phyloP scores from a whole-genome alignment of 2,888 invertebrate genomes.

The Apotomis betuletana region DNA sequence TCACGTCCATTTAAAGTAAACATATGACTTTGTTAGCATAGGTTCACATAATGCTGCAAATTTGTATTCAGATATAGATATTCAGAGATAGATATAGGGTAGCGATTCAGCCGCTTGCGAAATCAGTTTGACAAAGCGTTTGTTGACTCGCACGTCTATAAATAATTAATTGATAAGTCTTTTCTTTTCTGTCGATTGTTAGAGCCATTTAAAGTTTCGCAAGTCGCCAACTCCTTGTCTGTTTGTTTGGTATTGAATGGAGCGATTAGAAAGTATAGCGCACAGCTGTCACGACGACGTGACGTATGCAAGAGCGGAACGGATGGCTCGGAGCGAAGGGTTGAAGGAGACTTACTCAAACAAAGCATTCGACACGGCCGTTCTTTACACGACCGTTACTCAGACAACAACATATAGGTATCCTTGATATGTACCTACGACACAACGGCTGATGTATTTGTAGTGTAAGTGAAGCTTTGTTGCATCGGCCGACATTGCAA shows the following conservation, averaged over 20 bases:
- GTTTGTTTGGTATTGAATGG: slow-evolving; percentile 75
- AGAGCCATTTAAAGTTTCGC: slow-evolving; percentile 71
- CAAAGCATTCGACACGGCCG: slow-evolving; percentile 75
- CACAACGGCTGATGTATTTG: slow-evolving; percentile 41
- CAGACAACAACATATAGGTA: slow-evolving; percentile 51
- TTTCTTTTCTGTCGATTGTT: slow-evolving; percentile 71
- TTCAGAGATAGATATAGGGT: too few relatives aligned
- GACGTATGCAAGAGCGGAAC: slow-evolving; percentile 79
- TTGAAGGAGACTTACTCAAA: slow-evolving; percentile 75
- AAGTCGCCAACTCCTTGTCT: slow-evolving; percentile 69
- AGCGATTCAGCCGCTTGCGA: slow-evolving; percentile 48
- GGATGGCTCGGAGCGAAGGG: slow-evolving; percentile 75
- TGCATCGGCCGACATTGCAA: slow-evolving; percentile 24
- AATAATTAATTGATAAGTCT: slow-evolving; percentile 73
- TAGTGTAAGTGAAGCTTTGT: slow-evolving; percentile 35
- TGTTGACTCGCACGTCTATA: slow-evolving; percentile 61
- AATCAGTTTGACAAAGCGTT: slow-evolving; percentile 58
- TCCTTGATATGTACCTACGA: slow-evolving; percentile 47
- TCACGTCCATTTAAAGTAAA: slow-evolving; percentile 53
- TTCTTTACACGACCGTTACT: slow-evolving; percentile 65
- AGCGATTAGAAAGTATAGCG: slow-evolving; percentile 79
- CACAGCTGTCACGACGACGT: slow-evolving; percentile 80
- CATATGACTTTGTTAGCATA: slow-evolving; percentile 58
- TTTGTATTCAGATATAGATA: slow-evolving; percentile 24
- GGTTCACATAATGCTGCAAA: slow-evolving; percentile 7